A percentile compares a stretch with the other conserved stretches of the same genome.
These are phyloP conservation scores for Darevskia mixta DNA, from an alignment of 2,797 vertebrate species.

Conservation along the genomic window DNA sequence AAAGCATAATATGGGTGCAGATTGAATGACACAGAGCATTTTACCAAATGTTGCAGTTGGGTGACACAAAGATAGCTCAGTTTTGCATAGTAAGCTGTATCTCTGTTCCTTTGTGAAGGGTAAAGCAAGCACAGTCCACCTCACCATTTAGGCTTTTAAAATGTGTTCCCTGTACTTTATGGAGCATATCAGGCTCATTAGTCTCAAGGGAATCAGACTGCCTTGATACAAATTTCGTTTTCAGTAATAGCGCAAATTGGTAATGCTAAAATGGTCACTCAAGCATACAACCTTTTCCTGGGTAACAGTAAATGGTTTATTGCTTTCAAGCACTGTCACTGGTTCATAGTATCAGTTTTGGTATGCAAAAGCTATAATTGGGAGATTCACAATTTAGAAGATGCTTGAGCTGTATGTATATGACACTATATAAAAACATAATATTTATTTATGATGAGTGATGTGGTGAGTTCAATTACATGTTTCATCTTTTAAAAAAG, in stretches of 20 bases:
- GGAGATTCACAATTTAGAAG: background rate
- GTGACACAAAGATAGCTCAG: background rate
- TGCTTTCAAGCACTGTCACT: slow-evolving; percentile 34
- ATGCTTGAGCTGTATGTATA: background rate
- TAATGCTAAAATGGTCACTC: slow-evolving; percentile 52
- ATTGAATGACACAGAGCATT: background rate
- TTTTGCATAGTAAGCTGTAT: slow-evolving; percentile 33
- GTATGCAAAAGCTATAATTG: background rate
- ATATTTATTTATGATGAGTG: background rate
- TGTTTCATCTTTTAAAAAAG: background rate
- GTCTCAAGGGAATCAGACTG: slow-evolving; percentile 52
- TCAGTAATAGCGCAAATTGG: slow-evolving; percentile 51
- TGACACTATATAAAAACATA: background rate
- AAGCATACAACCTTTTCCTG: slow-evolving; percentile 19
- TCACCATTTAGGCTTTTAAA: slow-evolving; percentile 31
- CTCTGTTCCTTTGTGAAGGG: slow-evolving; percentile 11
- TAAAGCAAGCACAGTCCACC: slow-evolving; percentile 16
- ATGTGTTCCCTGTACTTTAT: slow-evolving; percentile 26
- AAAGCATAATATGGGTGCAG: background rate
- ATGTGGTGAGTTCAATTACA: background rate
- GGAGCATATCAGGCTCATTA: slow-evolving; percentile 43
- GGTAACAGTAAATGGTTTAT: slow-evolving; percentile 34
- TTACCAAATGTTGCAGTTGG: slow-evolving; percentile 16
- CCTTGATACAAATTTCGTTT: slow-evolving; percentile 53
- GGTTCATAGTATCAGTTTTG: slow-evolving; percentile 6